Percentiles rank a stretch among this genome's conserved stretches.
These are phyloP conservation scores for Brachyopa scutellaris DNA, from an alignment of 2,888 invertebrate species.

Conservation along the genomic window DNA sequence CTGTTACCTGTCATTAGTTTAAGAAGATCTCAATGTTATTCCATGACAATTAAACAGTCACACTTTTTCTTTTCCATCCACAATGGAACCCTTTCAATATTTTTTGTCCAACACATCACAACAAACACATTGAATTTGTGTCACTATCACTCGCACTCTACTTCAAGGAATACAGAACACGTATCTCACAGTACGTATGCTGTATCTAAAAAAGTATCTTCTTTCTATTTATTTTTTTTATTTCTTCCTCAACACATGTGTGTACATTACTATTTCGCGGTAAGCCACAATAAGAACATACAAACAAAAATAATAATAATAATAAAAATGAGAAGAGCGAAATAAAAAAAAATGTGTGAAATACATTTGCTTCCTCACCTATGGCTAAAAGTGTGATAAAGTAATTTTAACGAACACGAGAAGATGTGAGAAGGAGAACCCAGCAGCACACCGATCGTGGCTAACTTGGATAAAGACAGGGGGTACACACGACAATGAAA, in stretches of 20 bases:
- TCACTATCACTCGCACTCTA: not conserved
- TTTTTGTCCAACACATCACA: not conserved
- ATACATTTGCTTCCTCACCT: slow-evolving; percentile 42
- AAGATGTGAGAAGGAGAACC: slow-evolving; percentile 1
- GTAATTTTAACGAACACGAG: slow-evolving; percentile 25
- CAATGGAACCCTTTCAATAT: slow-evolving; percentile 20
- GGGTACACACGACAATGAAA: not conserved
- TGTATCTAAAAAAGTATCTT: slow-evolving; percentile 1
- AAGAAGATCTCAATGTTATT: not conserved
- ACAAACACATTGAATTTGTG: not conserved
- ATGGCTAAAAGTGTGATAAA: slow-evolving; percentile 39
- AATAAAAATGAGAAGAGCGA: not conserved
- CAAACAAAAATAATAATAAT: not conserved
- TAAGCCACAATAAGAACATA: slow-evolving; percentile 2
- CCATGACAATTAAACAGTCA: slow-evolving; percentile 15
- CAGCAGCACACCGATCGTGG: slow-evolving; percentile 18
- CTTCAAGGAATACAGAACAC: slow-evolving; percentile 3
- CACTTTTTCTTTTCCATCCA: not conserved
- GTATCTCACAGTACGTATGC: slow-evolving; percentile 24
- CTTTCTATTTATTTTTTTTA: slow-evolving; percentile 30
- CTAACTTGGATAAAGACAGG: not conserved
- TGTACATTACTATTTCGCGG: slow-evolving; percentile 14
- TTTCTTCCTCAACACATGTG: slow-evolving; percentile 7
- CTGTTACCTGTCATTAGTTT: not conserved
- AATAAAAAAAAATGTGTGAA: slow-evolving; percentile 35